Percentiles rank a stretch among this genome's conserved stretches.
Conservation (phyloP, 1,140 invertebrate genomes). For the Heterodera carotae region DNA sequence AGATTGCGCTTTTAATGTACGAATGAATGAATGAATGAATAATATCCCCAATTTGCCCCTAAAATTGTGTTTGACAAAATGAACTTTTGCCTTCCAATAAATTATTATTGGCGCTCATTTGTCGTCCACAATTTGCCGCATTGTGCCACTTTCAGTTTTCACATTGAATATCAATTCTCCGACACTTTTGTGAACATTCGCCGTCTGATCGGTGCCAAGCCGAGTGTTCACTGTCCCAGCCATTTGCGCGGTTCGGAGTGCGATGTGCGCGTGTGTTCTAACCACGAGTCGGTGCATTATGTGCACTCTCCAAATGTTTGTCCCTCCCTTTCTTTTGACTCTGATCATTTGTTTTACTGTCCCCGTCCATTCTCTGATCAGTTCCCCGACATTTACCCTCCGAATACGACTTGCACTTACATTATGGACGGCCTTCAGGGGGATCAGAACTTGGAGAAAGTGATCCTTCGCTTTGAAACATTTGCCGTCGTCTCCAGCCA, state of each 20-base stretch:
- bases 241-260: slow-evolving; percentile 63
- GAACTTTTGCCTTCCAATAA: too few relatives aligned
- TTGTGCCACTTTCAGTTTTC: slow-evolving; percentile 50
- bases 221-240: slow-evolving; percentile 52
- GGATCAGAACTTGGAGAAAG: slow-evolving; percentile 65
- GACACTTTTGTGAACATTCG: slow-evolving; percentile 55
- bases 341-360: slow-evolving; percentile 10
- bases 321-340: background rate
- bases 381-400: slow-evolving; percentile 61
- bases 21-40: background rate
- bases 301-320: slow-evolving; percentile 59
- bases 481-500: slow-evolving; percentile 51
- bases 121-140: too few relatives aligned
- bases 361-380: slow-evolving; percentile 19
- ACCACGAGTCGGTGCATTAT: slow-evolving; percentile 58
- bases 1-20: background rate
- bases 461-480: slow-evolving; percentile 58
- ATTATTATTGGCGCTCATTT: too few relatives aligned
- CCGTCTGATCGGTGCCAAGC: slow-evolving; percentile 55
- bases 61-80: too few relatives aligned
- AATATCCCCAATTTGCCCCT: too few relatives aligned
- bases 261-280: slow-evolving; percentile 61
- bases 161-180: slow-evolving; percentile 65
- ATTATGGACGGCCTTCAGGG: slow-evolving; percentile 64
- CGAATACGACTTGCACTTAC: slow-evolving; percentile 65